These are phyloP conservation scores for Acronicta leporina DNA, from an alignment of 2,888 invertebrate species.

Conservation along the genomic window DNA sequence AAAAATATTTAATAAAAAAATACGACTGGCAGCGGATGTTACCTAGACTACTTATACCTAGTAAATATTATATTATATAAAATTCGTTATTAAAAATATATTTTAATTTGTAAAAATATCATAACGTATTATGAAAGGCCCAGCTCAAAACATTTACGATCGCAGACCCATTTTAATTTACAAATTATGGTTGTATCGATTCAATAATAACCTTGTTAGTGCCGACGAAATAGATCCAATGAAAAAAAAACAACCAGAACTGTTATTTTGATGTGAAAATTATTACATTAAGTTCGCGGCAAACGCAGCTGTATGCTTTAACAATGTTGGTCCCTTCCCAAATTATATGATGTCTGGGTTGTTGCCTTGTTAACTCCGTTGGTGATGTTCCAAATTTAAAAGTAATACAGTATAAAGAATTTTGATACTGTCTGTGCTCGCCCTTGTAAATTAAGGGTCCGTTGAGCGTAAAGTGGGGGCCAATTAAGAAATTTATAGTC, in stretches of 20 bases:
- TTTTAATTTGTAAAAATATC: no score
- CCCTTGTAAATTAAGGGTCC: slow-evolving; percentile 85
- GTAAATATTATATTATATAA: no score
- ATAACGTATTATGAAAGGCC: slow-evolving; percentile 33
- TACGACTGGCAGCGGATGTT: not conserved
- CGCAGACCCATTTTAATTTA: slow-evolving; percentile 71
- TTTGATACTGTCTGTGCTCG: slow-evolving; percentile 76
- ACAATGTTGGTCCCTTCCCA: slow-evolving; percentile 72
- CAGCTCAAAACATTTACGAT: slow-evolving; percentile 76
- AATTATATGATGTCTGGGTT: slow-evolving; percentile 76
- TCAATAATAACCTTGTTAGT: slow-evolving; percentile 64
- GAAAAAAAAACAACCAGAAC: slow-evolving; percentile 75
- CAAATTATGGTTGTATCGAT: slow-evolving; percentile 78
- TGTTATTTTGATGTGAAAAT: slow-evolving; percentile 84
- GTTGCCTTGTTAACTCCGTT: slow-evolving; percentile 68
- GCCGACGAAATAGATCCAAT: slow-evolving; percentile 66
- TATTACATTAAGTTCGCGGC: slow-evolving; percentile 73
- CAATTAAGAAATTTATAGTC: slow-evolving; percentile 87
- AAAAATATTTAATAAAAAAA: slow-evolving; percentile 31
- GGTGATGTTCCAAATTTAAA: slow-evolving; percentile 42
- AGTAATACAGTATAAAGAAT: slow-evolving; percentile 63
- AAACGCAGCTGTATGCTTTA: slow-evolving; percentile 70
- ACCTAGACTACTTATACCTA: no score
- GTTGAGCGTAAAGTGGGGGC: slow-evolving; percentile 81
- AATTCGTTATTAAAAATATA: no score